phyloP scores from a whole-genome alignment of 1,140 invertebrate species.

The Drosophila seguyi region DNA sequence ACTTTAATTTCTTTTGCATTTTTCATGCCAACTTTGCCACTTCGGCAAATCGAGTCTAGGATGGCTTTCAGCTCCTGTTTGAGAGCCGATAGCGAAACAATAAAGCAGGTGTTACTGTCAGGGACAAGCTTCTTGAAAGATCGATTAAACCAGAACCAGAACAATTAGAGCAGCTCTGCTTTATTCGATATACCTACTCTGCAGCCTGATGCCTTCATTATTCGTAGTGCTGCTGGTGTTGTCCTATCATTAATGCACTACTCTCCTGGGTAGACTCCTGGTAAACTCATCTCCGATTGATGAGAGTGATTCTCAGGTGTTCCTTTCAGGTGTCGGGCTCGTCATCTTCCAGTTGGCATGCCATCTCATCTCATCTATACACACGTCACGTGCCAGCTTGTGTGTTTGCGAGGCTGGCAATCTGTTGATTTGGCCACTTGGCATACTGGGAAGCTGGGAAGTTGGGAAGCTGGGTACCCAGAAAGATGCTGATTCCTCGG shows the following conservation, averaged over 20 bases:
- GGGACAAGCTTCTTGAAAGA: neutral
- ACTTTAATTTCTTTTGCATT: conserved; percentile 16
- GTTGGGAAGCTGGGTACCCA: neutral
- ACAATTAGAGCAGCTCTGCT: neutral
- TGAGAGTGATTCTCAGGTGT: conserved; percentile 24
- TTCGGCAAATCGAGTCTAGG: neutral
- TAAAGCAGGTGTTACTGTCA: neutral
- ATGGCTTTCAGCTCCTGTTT: neutral
- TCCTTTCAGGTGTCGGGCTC: conserved; percentile 3
- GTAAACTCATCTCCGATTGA: conserved; percentile 12
- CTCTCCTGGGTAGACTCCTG: neutral
- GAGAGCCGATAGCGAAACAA: neutral
- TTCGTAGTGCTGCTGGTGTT: neutral
- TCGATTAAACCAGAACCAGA: neutral
- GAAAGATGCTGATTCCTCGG: conserved; percentile 13
- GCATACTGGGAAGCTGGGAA: neutral
- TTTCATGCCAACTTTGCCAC: conserved; percentile 12
- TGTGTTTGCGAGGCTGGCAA: conserved; percentile 20
- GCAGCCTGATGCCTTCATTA: neutral
- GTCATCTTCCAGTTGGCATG: conserved; percentile 23
- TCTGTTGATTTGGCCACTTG: conserved; percentile 62
- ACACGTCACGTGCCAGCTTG: conserved; percentile 7
- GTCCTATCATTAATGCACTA: conserved; percentile 9
- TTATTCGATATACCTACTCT: neutral
- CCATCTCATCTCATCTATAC: conserved; percentile 20